These are phyloP conservation scores for Dallia pectoralis DNA, from an alignment of 2,797 vertebrate species.

Conservation along the genomic window DNA sequence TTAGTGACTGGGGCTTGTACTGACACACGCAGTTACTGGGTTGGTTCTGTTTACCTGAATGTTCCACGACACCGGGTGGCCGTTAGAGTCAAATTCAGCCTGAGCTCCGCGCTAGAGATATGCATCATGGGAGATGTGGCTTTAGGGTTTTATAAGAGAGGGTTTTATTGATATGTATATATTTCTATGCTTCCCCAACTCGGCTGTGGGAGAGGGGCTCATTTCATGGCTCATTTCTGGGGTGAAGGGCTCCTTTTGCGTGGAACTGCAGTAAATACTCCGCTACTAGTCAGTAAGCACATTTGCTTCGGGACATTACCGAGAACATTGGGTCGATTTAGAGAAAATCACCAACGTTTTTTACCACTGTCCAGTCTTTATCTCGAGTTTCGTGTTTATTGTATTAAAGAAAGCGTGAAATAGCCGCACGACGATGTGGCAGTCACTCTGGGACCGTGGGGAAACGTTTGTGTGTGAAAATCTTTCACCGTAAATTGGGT, in stretches of 20 bases:
- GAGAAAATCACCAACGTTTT: constrained; percentile 32
- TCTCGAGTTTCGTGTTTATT: constrained; percentile 49
- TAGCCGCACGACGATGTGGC: constrained; percentile 53
- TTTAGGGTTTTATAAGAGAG: constrained; percentile 19
- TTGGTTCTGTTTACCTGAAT: constrained; percentile 20
- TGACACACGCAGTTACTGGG: constrained; percentile 11
- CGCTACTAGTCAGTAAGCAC: constrained; percentile 35
- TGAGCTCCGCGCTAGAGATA: constrained; percentile 37
- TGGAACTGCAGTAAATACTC: constrained; percentile 50
- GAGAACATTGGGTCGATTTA: constrained; percentile 42
- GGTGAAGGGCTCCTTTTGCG: constrained; percentile 52
- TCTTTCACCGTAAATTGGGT: constrained; percentile 52
- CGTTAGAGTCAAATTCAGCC: constrained; percentile 56
- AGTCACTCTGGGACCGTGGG: constrained; percentile 50
- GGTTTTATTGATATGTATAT: constrained; percentile 57
- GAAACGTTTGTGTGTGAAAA: constrained; percentile 32
- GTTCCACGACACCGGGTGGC: constrained; percentile 53
- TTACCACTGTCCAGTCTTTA: constrained; percentile 37
- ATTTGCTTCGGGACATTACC: constrained; percentile 43
- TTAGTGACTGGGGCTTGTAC: constrained; percentile 1
- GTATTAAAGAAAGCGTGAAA: constrained; percentile 56
- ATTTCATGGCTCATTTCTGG: constrained; percentile 73
- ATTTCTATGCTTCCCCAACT: constrained; percentile 33
- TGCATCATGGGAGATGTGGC: constrained; percentile 56
- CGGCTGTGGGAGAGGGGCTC: constrained; percentile 56